Evolutionary conservation across 2,797 vertebrate species (phyloP).

Genomic region (Parauchenoglanis ngamensis): DNA sequence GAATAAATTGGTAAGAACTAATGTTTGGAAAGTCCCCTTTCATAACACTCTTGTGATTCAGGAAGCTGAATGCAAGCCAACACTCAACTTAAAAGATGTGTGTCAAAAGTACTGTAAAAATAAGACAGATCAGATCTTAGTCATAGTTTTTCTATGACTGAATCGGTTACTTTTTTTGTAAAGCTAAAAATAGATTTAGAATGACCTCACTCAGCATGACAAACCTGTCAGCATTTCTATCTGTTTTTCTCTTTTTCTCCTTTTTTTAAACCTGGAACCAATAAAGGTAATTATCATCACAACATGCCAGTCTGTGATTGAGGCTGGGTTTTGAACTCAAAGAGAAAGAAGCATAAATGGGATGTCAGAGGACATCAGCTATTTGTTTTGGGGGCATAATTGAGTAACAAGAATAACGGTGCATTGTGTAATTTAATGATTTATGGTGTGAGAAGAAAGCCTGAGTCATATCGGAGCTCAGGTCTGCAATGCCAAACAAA

Average conservation of each 20-base stretch:
- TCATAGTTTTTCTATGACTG: constrained; percentile 24
- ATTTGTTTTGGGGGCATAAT: constrained; percentile 34
- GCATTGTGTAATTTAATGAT: constrained; percentile 21
- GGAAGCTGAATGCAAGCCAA: neutral
- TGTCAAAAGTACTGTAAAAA: neutral
- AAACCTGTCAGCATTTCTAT: constrained; percentile 19
- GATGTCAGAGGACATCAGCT: constrained; percentile 25
- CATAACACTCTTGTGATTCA: neutral
- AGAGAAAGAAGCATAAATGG: neutral
- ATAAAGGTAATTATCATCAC: neutral
- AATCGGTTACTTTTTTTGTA: neutral
- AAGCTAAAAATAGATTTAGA: constrained; percentile 7
- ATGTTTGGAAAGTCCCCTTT: neutral
- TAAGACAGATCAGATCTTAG: neutral
- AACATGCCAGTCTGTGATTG: constrained; percentile 25
- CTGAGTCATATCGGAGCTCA: constrained; percentile 21
- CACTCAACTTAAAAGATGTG: neutral
- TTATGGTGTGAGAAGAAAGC: constrained; percentile 22
- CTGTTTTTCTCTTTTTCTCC: neutral
- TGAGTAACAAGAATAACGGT: constrained; percentile 26
- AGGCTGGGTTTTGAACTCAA: constrained; percentile 14
- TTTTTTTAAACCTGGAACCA: neutral
- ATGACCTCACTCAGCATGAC: neutral
- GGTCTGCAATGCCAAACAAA: neutral
- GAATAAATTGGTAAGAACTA: neutral